These are phyloP conservation scores for Adelognathus sp. DNA, from an alignment of 2,888 invertebrate genomes.

Conservation along the genomic window DNA sequence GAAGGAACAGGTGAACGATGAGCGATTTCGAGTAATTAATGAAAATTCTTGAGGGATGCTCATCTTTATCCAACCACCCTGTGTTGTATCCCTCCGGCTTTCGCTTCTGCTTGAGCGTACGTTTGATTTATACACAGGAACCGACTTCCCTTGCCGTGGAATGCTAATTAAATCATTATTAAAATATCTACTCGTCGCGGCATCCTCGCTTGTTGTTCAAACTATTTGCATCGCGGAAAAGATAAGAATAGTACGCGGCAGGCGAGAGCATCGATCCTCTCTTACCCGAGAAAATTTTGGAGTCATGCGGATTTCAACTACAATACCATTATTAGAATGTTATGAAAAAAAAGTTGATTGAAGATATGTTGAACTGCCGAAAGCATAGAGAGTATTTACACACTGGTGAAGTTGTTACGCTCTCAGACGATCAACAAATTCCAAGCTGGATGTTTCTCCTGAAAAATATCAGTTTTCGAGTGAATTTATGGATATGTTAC, in stretches of 20 bases:
- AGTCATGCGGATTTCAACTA: too few species aligned
- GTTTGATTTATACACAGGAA: constrained; percentile 41
- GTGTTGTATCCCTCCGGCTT: constrained; percentile 68
- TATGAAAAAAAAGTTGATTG: too few species aligned
- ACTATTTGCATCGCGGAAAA: constrained; percentile 63
- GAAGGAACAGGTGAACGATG: constrained; percentile 36
- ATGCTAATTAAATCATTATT: constrained; percentile 81
- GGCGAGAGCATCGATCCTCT: neutral
- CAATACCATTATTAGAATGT: too few species aligned
- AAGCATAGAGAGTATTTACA: too few species aligned
- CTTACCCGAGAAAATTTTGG: neutral
- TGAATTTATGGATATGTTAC: constrained; percentile 16
- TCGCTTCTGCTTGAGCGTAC: constrained; percentile 48
- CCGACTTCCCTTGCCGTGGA: constrained; percentile 61
- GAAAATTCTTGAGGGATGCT: constrained; percentile 74
- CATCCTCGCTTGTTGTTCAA: constrained; percentile 66
- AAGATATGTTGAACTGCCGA: too few species aligned
- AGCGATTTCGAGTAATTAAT: constrained; percentile 71
- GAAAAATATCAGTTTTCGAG: neutral
- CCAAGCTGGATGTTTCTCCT: too few species aligned
- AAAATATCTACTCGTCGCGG: constrained; percentile 73
- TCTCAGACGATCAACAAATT: too few species aligned
- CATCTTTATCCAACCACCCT: constrained; percentile 62
- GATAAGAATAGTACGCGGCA: constrained; percentile 2
- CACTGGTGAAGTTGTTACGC: too few species aligned